Base-by-base conservation (phyloP, 2,797 vertebrate genomes). In the Harpagifer antarcticus region DNA sequence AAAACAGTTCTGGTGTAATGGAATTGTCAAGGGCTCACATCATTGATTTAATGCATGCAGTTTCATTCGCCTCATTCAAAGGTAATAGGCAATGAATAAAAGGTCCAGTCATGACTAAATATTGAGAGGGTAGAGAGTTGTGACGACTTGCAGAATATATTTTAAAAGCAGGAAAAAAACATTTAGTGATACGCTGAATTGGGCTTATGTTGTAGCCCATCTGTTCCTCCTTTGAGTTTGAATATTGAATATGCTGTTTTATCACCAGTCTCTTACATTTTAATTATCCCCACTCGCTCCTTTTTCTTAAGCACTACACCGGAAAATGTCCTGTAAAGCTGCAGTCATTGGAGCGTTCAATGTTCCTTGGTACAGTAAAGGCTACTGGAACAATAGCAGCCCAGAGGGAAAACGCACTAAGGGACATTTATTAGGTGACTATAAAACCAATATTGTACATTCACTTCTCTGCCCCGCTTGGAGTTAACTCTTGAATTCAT, bases 61-160 rank as follows among this genome's bases (percentile, higher is more conserved):
- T 73, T 84, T 60, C 59, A 58, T 77, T 78, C 16, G 17, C 72
- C 74, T 78, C 52, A 73, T 79, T 81, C 66, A 60, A 52, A 71
- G 62, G 55, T 85, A 85, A 87, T 69, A 74, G 68, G 68, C 52
- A 68, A 78, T 75, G 68, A 79, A 79, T 80, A 47, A 74, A 82
- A 68, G 67, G 59, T 45, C n/a, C 16, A 15, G 57, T 72, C 63
- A 42, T 33, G 73, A 69, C 69, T 69, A 73, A 84, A 73, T 75
- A 77, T 74, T 0, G 4, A 57, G 72, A 76, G 62, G 59, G 17
- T 52, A 19, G 33, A 42, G 76, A 67, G 67, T 56, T 68, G 80
- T 68, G 68, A 72, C 37, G 37, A 70, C 43, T 49, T 77, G 33
- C 44, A n/a, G 19, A 42, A 9, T 37, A 44, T 56, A 63, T 74